Percentiles rank a stretch among this genome's conserved stretches.
phyloP scores from a whole-genome alignment of 2,797 vertebrate genomes.

The Anniella stebbinsi region DNA sequence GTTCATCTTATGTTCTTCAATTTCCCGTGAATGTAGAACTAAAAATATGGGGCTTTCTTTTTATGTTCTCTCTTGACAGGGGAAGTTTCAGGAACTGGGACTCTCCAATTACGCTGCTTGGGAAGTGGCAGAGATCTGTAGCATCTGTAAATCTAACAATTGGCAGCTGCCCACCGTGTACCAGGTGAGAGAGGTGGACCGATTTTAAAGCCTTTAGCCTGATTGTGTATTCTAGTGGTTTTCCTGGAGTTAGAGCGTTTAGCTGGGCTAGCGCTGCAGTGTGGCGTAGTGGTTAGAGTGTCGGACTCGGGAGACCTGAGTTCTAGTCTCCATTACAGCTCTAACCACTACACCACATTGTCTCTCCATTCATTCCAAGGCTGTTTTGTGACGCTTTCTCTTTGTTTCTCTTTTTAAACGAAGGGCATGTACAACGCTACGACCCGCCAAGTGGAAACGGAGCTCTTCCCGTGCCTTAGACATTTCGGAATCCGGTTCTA shows the following conservation, averaged over 20 bases:
- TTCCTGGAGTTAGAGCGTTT: neutral
- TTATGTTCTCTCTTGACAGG: slow-evolving; percentile 77
- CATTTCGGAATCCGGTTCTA: slow-evolving; percentile 90
- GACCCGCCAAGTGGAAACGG: slow-evolving; percentile 91
- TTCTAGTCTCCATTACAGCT: no score
- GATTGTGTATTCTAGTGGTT: neutral
- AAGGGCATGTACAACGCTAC: slow-evolving; percentile 98
- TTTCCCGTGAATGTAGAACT: no score
- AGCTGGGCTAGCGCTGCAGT: no score
- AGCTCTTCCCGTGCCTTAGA: slow-evolving; percentile 92
- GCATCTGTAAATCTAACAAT: slow-evolving; percentile 88
- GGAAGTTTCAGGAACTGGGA: slow-evolving; percentile 93
- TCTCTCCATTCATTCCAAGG: no score
- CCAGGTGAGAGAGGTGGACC: slow-evolving; percentile 83
- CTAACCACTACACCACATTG: no score
- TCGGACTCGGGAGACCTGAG: no score
- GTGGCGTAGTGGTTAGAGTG: no score
- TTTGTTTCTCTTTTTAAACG: neutral
- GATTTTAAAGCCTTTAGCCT: fast-evolving
- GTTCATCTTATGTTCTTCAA: neutral
- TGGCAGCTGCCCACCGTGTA: slow-evolving; percentile 94
- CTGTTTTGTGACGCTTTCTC: no score
- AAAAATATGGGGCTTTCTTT: neutral
- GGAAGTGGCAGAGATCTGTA: slow-evolving; percentile 93
- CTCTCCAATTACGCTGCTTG: slow-evolving; percentile 93